Percentiles rank a stretch among this genome's conserved stretches.
Conservation (phyloP, 2,888 invertebrate genomes). For the Tenthredo mesomela region DNA sequence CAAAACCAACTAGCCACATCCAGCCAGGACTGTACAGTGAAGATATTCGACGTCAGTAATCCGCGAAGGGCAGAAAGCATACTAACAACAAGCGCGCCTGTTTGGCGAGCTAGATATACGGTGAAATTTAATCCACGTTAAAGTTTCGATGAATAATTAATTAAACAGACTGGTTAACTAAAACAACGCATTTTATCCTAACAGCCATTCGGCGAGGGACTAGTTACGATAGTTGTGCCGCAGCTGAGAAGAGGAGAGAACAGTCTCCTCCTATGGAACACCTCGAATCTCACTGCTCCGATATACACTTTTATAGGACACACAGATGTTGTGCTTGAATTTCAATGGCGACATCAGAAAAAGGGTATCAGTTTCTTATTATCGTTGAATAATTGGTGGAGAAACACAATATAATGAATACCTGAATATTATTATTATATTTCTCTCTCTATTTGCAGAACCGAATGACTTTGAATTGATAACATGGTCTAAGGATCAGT, state of each 20-base stretch:
- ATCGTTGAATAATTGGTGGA: conserved; percentile 60
- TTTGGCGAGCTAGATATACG: conserved; percentile 96
- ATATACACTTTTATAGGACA: conserved; percentile 97
- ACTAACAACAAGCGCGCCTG: conserved; percentile 91
- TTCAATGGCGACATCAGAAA: conserved; percentile 92
- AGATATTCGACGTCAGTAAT: conserved; percentile 95
- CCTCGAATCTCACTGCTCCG: conserved; percentile 85
- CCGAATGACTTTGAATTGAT: conserved; percentile 90
- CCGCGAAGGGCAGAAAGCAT: conserved; percentile 91
- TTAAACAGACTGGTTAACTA: not conserved
- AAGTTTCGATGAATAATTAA: not conserved
- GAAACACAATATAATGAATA: not conserved
- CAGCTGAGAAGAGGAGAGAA: conserved; percentile 94
- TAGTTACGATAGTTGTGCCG: conserved; percentile 95
- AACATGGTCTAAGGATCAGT: conserved; percentile 98
- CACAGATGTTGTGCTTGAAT: conserved; percentile 95
- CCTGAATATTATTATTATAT: not conserved
- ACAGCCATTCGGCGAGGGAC: conserved; percentile 94
- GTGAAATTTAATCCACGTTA: conserved; percentile 74
- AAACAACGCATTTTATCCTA: conserved; percentile 30
- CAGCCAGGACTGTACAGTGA: conserved; percentile 97
- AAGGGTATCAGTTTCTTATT: conserved; percentile 68
- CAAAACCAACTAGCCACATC: conserved; percentile 94
- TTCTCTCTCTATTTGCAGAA: conserved; percentile 74
- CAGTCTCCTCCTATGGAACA: conserved; percentile 89